phyloP scores from a whole-genome alignment of 2,888 invertebrate genomes.

The Andrena haemorrhoa region DNA sequence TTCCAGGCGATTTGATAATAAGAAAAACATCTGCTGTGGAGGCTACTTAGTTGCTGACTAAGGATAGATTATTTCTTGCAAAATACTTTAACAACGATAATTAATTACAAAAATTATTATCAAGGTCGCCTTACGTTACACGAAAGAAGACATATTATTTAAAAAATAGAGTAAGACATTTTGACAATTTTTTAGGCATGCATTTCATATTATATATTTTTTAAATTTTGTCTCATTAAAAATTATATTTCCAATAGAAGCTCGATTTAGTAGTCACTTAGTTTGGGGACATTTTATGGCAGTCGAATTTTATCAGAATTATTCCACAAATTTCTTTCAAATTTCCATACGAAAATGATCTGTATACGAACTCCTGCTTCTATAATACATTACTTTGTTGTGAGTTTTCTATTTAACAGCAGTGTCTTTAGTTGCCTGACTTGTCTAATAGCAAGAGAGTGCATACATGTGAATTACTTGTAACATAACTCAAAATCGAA shows the following conservation, averaged over 20 bases:
- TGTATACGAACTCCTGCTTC: constrained; percentile 20
- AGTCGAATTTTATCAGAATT: neutral
- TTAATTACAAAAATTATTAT: too few species aligned
- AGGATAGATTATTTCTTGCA: too few species aligned
- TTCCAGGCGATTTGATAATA: neutral
- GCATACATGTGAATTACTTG: constrained; percentile 33
- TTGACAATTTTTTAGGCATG: too few species aligned
- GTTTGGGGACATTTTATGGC: neutral
- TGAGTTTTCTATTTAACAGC: constrained; percentile 57
- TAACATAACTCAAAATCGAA: constrained; percentile 34
- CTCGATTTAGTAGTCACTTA: neutral
- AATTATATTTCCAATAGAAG: constrained; percentile 11
- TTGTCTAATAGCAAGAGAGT: constrained; percentile 43
- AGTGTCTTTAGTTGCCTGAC: constrained; percentile 73
- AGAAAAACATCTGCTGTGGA: neutral
- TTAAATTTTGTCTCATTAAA: neutral
- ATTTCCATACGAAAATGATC: neutral
- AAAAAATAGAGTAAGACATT: too few species aligned
- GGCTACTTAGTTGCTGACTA: too few species aligned
- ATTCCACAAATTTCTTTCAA: neutral
- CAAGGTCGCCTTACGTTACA: too few species aligned
- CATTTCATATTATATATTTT: neutral
- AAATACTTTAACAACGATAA: too few species aligned
- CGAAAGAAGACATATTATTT: too few species aligned
- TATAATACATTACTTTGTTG: constrained; percentile 37